Evolutionary conservation across 2,797 vertebrate genomes (phyloP), one percentile per base, ranked within the genome.

Genomic region (Pipistrellus nathusii): DNA sequence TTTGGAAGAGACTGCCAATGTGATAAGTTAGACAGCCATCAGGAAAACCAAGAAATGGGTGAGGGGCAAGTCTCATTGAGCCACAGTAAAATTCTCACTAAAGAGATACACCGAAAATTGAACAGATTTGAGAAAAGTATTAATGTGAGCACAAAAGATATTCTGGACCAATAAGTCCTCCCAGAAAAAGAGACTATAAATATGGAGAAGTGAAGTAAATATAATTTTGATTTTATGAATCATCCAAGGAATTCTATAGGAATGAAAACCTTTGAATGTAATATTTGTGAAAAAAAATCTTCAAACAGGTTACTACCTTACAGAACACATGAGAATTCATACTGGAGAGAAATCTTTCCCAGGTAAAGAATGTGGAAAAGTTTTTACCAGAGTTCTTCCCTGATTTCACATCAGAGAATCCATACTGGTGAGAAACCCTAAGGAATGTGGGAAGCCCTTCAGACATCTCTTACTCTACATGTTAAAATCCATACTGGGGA

Each of bases 201-300:
- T 85, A 75, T 83, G 81, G 71, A 94, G 12, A 85, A 85, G 23
- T 89, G 12, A 85, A 85, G 23, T 38, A 93, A 53, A 90, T 91
- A 77, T 32, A 94, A 83, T 72, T 84, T 96, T 59, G 68, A 90
- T 81, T 84, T 94, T 51, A 90, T 96, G 57, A 92, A 71, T 62
- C 71, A 95, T 91, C 90, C 91, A 73, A 94, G 69, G 27, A 95
- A 55, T 93, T 95, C 93, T 35, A 95, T 48, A 46, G 95, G 91
- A 77, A 89, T 91, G 51, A 97, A 44, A 82, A 88, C 86, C 21
- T 97, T 94, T 95, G 86, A 95, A 59, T 96, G 94, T 87, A 90
- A 44, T 59, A 91, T 96, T 85, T 96, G 94, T 89, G 95, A 9
- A 9, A 9, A 9, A 96, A 96, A 71, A 85, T 85, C 44, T 97